Conservation (phyloP, 1,140 invertebrate species). For the Ylistrum balloti region DNA sequence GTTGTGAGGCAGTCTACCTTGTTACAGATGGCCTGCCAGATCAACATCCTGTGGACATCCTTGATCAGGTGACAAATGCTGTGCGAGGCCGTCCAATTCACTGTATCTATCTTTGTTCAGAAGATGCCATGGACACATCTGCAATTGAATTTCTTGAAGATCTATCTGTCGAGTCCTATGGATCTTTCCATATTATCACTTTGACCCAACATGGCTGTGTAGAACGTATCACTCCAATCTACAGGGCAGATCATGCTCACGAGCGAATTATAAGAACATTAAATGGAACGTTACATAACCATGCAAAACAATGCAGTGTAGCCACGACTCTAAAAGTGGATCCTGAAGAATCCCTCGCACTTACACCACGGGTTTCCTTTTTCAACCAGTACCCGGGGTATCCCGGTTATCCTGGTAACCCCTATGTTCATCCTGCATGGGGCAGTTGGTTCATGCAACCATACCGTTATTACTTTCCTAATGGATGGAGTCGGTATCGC, state of each 20-base stretch:
- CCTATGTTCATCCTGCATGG: conserved; percentile 51
- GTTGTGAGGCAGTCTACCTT: conserved; percentile 80
- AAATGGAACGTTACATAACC: conserved; percentile 74
- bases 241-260: conserved; percentile 72
- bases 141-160: conserved; percentile 81
- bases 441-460: conserved; percentile 59
- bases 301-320: conserved; percentile 79
- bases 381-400: conserved; percentile 48
- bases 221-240: conserved; percentile 80
- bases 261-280: conserved; percentile 77
- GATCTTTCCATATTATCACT: conserved; percentile 80
- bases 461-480: conserved; percentile 76
- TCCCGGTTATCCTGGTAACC: conserved; percentile 51
- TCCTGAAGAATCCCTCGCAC: conserved; percentile 71
- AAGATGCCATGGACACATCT: conserved; percentile 73
- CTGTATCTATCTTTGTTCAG: conserved; percentile 79
- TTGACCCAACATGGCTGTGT: conserved; percentile 78
- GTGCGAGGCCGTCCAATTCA: conserved; percentile 76
- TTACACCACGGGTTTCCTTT: conserved; percentile 64
- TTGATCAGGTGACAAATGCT: conserved; percentile 76
- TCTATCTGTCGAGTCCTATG: conserved; percentile 80
- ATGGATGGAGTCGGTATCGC: conserved; percentile 78
- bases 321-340: conserved; percentile 75
- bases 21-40: conserved; percentile 82
- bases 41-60: conserved; percentile 79